These are phyloP conservation scores for Darevskia nairensis DNA, from an alignment of 2,797 vertebrate genomes.

Conservation along the genomic window DNA sequence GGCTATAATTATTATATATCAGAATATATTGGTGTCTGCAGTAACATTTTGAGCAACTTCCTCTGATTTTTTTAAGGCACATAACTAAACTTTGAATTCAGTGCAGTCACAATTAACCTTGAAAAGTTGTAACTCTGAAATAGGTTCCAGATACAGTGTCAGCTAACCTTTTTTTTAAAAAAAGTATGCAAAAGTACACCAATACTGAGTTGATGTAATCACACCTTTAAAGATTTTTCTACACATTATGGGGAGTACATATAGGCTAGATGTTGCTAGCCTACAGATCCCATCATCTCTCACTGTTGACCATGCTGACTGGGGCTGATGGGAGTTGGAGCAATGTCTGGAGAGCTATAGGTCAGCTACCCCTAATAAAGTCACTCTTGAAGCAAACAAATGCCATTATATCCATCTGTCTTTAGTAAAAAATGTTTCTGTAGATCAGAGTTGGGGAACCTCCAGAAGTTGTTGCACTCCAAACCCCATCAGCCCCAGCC, in stretches of 20 bases:
- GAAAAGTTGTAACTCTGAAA: background rate
- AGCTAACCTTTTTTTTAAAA: background rate
- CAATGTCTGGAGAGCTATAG: too few species aligned
- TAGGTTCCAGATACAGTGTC: background rate
- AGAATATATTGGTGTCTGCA: background rate
- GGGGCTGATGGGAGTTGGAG: too few species aligned
- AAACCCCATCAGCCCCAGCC: too few species aligned
- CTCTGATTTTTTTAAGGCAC: background rate
- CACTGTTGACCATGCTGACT: too few species aligned
- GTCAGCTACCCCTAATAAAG: too few species aligned
- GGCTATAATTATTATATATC: slow-evolving; percentile 48
- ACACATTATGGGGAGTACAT: background rate
- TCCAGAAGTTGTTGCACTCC: too few species aligned
- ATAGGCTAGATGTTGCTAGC: background rate
- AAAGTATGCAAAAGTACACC: background rate
- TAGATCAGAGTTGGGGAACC: too few species aligned
- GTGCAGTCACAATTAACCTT: background rate
- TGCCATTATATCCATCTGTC: too few species aligned
- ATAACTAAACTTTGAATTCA: background rate
- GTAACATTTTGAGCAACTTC: background rate
- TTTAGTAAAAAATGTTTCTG: too few species aligned
- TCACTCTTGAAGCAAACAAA: too few species aligned
- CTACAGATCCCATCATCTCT: background rate
- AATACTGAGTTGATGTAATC: background rate
- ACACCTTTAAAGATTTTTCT: background rate